These are phyloP conservation scores for Enteromius viviparus DNA, from an alignment of 2,797 vertebrate genomes.

Conservation along the genomic window DNA sequence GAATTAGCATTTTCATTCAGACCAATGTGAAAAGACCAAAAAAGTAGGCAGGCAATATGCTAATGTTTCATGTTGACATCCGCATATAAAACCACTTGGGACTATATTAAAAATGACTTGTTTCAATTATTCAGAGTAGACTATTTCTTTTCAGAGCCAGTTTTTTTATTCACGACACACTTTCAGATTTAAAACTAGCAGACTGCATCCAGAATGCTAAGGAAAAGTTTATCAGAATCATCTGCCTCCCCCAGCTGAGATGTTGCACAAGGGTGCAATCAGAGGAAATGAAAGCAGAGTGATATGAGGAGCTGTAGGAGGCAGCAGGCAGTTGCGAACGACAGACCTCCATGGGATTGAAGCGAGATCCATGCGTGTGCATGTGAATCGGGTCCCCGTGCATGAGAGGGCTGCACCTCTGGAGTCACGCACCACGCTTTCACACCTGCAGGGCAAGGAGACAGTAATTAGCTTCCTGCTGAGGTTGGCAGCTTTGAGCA, in stretches of 20 bases:
- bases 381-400: constrained; percentile 16
- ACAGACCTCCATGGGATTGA: neutral
- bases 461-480: constrained; percentile 60
- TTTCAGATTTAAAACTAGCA: too few species aligned
- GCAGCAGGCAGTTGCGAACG: neutral
- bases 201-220: neutral
- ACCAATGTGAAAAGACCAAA: too few species aligned
- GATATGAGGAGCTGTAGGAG: neutral
- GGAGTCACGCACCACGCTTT: constrained; percentile 35
- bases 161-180: too few species aligned
- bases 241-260: neutral
- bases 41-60: too few species aligned
- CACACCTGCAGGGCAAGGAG: constrained; percentile 44
- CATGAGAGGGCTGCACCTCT: constrained; percentile 16
- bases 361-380: neutral
- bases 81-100: too few species aligned
- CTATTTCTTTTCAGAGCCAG: too few species aligned
- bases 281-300: neutral
- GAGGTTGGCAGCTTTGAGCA: constrained; percentile 55
- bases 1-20: too few species aligned
- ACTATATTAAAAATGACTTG: too few species aligned
- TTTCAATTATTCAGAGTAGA: too few species aligned
- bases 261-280: constrained; percentile 12
- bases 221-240: neutral
- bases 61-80: too few species aligned